Evolutionary conservation across 2,113 vertebrate species (phyloP).

Genomic region (Hippocampus guttulatus): DNA sequence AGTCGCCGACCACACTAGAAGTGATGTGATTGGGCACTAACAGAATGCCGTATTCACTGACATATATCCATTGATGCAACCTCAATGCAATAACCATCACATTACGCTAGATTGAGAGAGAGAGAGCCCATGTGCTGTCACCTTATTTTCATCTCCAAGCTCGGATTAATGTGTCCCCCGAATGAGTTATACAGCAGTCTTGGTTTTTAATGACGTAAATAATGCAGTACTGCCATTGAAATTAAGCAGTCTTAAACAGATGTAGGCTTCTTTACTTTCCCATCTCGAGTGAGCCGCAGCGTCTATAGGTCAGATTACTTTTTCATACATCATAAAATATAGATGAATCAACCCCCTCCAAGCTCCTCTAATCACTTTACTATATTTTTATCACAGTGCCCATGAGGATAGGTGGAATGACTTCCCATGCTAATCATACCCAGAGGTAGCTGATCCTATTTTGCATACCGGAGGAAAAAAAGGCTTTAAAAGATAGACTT

Average conservation of each 20-base stretch:
- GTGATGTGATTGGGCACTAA: slow-evolving; percentile 14
- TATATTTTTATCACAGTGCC: slow-evolving; percentile 64
- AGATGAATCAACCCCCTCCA: slow-evolving; percentile 49
- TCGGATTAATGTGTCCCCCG: slow-evolving; percentile 46
- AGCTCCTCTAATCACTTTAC: slow-evolving; percentile 57
- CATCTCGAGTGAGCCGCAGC: slow-evolving; percentile 30
- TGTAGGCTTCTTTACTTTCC: slow-evolving; percentile 25
- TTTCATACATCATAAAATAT: slow-evolving; percentile 69
- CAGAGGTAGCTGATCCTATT: slow-evolving; percentile 54
- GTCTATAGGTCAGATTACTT: slow-evolving; percentile 68
- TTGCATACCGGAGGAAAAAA: slow-evolving; percentile 48
- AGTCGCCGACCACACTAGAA: slow-evolving; percentile 3
- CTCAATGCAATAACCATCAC: slow-evolving; percentile 39
- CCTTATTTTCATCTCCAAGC: slow-evolving; percentile 48
- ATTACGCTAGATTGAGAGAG: slow-evolving; percentile 37
- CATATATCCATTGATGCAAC: slow-evolving; percentile 37
- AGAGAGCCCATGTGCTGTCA: slow-evolving; percentile 38
- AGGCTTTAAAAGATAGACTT: slow-evolving; percentile 33
- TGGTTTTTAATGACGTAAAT: slow-evolving; percentile 48
- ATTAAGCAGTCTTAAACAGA: slow-evolving; percentile 34
- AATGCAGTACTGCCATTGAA: slow-evolving; percentile 51
- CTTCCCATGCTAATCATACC: slow-evolving; percentile 64
- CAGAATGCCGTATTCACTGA: slow-evolving; percentile 46
- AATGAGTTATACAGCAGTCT: slow-evolving; percentile 20
- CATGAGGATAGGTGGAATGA: slow-evolving; percentile 54